phyloP scores from a whole-genome alignment of 2,888 invertebrate genomes.

The Metalampra italica region DNA sequence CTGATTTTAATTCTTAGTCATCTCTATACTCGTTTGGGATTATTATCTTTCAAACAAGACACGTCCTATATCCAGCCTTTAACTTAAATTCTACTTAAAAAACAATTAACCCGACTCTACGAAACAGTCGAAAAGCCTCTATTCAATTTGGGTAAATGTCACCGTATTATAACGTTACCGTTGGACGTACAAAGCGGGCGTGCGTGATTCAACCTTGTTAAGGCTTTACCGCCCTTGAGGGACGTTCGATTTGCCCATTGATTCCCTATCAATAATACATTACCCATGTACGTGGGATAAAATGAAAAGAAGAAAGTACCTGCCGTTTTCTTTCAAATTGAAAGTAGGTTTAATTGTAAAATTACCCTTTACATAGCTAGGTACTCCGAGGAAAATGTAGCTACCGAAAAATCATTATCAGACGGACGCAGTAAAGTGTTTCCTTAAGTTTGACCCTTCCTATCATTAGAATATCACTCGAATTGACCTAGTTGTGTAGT shows the following conservation, averaged over 20 bases:
- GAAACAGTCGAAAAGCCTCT: background rate
- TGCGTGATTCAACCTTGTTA: conserved; percentile 16
- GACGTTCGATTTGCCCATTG: conserved; percentile 14
- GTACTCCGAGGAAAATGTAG: too few relatives aligned
- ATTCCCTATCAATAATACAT: conserved; percentile 24
- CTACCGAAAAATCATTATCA: too few relatives aligned
- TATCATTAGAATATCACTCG: background rate
- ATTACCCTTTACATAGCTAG: too few relatives aligned
- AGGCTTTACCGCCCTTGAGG: conserved; percentile 7
- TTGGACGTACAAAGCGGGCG: conserved; percentile 7
- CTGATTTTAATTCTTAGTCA: too few relatives aligned
- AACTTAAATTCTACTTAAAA: background rate
- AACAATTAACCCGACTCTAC: background rate
- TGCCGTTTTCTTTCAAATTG: background rate
- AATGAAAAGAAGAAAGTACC: conserved; percentile 4
- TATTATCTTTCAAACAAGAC: too few relatives aligned
- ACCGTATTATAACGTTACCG: conserved; percentile 9
- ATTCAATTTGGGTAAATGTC: conserved; percentile 14
- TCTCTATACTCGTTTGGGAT: too few relatives aligned
- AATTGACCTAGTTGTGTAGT: background rate
- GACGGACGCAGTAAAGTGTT: too few relatives aligned
- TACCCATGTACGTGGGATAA: conserved; percentile 13
- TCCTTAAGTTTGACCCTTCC: background rate
- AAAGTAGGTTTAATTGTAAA: too few relatives aligned
- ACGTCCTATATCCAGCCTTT: too few relatives aligned